Evolutionary conservation across 2,797 vertebrate species (phyloP).

Genomic region (Coreius guichenoti): DNA sequence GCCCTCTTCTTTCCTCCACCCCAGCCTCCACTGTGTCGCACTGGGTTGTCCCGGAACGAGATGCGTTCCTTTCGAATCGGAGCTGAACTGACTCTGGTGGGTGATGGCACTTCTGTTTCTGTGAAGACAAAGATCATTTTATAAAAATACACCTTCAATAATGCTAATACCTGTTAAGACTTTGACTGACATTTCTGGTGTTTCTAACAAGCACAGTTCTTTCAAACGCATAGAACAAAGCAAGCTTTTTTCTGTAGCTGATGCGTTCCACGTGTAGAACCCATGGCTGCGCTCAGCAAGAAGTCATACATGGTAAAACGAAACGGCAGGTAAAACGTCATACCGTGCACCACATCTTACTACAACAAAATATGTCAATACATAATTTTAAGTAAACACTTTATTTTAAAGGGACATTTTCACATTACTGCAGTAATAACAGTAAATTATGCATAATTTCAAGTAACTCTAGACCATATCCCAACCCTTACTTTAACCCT

Average conservation of each 20-base stretch:
- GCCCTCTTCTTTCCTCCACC: conserved; percentile 88
- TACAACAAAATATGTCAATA: neutral
- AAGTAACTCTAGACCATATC: neutral
- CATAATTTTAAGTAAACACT: neutral
- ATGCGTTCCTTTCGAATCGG: conserved; percentile 83
- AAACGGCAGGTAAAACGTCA: conserved; percentile 53
- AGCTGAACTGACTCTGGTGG: conserved; percentile 70
- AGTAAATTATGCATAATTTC: neutral
- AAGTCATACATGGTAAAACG: conserved; percentile 63
- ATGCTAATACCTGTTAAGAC: neutral
- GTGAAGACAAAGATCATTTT: conserved; percentile 66
- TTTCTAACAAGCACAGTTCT: neutral
- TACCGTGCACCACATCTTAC: conserved; percentile 35
- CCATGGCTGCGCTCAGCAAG: conserved; percentile 50
- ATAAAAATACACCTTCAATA: conserved; percentile 23
- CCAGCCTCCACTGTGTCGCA: conserved; percentile 89
- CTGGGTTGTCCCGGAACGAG: conserved; percentile 86
- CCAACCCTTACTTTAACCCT: neutral
- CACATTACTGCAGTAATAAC: neutral
- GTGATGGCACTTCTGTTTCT: conserved; percentile 76
- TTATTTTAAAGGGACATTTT: neutral
- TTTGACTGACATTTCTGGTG: conserved; percentile 1
- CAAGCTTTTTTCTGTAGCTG: conserved; percentile 67
- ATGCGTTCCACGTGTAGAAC: conserved; percentile 78
- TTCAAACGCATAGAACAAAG: conserved; percentile 70